These are phyloP conservation scores for Zophobas atratus DNA, from an alignment of 1,140 invertebrate genomes.

Conservation along the genomic window DNA sequence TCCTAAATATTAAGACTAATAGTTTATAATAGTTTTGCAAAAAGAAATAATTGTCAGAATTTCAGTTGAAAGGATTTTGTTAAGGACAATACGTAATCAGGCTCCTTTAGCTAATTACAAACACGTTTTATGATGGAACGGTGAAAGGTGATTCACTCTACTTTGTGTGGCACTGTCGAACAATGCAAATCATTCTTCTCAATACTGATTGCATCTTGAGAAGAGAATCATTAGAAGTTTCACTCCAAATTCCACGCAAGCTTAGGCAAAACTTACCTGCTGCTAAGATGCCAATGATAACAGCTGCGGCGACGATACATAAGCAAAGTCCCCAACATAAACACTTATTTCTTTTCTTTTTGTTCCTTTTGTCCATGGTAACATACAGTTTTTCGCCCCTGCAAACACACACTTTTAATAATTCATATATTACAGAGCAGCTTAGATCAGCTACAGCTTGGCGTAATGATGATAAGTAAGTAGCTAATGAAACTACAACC, in stretches of 20 bases:
- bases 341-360: conserved; percentile 77
- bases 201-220: not conserved
- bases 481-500: not conserved
- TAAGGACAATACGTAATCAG: too few species aligned
- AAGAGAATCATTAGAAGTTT: not conserved
- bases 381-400: conserved; percentile 87
- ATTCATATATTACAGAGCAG: not conserved
- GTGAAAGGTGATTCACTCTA: not conserved
- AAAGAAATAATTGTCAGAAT: too few species aligned
- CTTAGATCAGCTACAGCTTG: not conserved
- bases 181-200: not conserved
- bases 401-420: conserved; percentile 67
- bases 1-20: too few species aligned
- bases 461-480: conserved; percentile 16
- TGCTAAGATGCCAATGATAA: conserved; percentile 81
- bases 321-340: conserved; percentile 78
- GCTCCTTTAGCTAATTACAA: too few species aligned
- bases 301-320: conserved; percentile 73
- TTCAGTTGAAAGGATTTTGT: too few species aligned
- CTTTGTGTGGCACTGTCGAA: not conserved
- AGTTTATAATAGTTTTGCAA: too few species aligned
- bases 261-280: conserved; percentile 72
- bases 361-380: conserved; percentile 82
- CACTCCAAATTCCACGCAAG: not conserved
- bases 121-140: not conserved